These are phyloP conservation scores for Drosophila lini DNA, from an alignment of 1,140 invertebrate species.

Conservation along the genomic window DNA sequence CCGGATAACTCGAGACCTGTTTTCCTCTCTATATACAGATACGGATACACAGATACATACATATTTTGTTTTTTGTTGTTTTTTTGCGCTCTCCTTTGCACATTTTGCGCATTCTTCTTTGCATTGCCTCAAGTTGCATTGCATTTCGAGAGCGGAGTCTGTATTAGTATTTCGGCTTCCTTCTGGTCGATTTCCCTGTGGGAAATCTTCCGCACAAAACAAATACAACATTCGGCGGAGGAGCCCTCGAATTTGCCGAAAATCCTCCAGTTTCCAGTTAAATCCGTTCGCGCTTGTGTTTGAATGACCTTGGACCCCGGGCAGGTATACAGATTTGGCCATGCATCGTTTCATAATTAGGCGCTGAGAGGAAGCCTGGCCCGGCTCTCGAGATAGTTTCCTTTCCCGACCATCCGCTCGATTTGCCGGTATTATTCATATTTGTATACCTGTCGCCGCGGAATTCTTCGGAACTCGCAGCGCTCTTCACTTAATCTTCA, in stretches of 20 bases:
- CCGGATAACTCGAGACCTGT: slow-evolving; percentile 66
- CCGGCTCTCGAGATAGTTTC: slow-evolving; percentile 8
- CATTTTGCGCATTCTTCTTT: slow-evolving; percentile 51
- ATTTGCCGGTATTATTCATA: slow-evolving; percentile 45
- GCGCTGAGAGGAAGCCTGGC: slow-evolving; percentile 22
- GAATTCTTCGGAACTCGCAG: slow-evolving; percentile 55
- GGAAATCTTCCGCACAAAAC: slow-evolving; percentile 53
- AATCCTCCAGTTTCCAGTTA: slow-evolving; percentile 66
- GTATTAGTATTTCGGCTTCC: slow-evolving; percentile 23
- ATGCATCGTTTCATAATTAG: slow-evolving; percentile 62
- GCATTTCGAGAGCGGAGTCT: slow-evolving; percentile 1
- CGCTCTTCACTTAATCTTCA: slow-evolving; percentile 64
- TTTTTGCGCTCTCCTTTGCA: slow-evolving; percentile 44
- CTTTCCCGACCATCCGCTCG: slow-evolving; percentile 23
- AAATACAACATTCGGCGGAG: slow-evolving; percentile 42
- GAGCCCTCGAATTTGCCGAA: slow-evolving; percentile 24
- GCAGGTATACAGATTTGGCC: slow-evolving; percentile 66
- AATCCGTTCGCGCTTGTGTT: slow-evolving; percentile 55
- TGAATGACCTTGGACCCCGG: slow-evolving; percentile 66
- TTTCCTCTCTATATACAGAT: slow-evolving; percentile 54
- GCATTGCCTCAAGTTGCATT: slow-evolving; percentile 50
- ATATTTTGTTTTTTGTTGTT: slow-evolving; percentile 12
- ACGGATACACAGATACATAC: slow-evolving; percentile 31
- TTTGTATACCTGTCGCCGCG: slow-evolving; percentile 67
- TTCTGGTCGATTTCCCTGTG: slow-evolving; percentile 63